Base-by-base conservation (phyloP, 2,113 vertebrate genomes). In the Phainopepla nitens region DNA sequence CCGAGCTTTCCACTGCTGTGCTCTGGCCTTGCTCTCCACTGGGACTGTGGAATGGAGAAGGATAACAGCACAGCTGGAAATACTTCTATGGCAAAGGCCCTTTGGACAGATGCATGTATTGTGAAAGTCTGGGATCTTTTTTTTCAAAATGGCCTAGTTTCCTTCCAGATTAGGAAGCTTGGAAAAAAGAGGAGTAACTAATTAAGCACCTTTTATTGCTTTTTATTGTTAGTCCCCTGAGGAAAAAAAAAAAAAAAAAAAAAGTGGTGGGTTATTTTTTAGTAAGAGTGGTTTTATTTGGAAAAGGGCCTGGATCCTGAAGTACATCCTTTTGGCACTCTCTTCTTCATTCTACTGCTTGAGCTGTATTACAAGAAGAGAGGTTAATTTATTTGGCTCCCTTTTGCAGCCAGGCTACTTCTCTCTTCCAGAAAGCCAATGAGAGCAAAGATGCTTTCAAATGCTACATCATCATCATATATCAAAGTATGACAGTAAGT, bases 151-250 rank as follows among this genome's bases (percentile, higher is more conserved):
- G 66, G 70, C 5, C 73, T 72, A 33, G 50, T 87, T 93, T 89
- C 81, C 87, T 91, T 91, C 94, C 82, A 94, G 62, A 79, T 82
- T 87, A 88, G 58, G 57, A 93, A 85, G 57, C 44, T 89, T 61
- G 33, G 29, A 70, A 94, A 83, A 81, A 83, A 87, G 39, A 82
- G 68, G 3, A 71, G 13, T 76, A 76, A 93, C 50, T 80, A 69
- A 95, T 95, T 96, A 96, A 72, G 82, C 57, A 95, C 70, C 36
- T 91, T 95, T 87, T 93, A 96, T 88, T 89, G 70, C 45, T 91
- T 85, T 93, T 91, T 91, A 81, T 84, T 94, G n/a, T 76, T 91
- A 91, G 54, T 85, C 70, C 45, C 44, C n/a, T 29, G 81, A 87
- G 81, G 14, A 15, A 15, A 42, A 42, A 69, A 17, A 61, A 69